Conservation (phyloP, 1,140 invertebrate genomes). For the Drosophila tsacasi region DNA sequence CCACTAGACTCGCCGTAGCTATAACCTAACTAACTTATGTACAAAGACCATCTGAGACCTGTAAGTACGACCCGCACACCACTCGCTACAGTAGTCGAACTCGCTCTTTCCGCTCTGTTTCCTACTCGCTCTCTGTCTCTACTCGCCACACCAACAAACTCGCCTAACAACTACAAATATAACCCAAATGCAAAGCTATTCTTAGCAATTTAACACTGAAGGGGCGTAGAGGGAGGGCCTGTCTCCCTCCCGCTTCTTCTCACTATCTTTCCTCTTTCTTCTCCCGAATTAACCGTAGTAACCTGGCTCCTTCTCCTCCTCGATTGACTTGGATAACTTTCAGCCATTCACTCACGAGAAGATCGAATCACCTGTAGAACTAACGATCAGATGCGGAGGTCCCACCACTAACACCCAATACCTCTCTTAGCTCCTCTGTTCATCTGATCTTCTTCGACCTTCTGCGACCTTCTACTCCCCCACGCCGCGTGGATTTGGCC, state of each 20-base stretch:
- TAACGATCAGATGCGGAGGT: slow-evolving; percentile 16
- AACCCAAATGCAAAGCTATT: slow-evolving; percentile 5
- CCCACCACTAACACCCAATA: slow-evolving; percentile 22
- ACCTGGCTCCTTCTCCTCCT: slow-evolving; percentile 14
- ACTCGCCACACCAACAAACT: slow-evolving; percentile 12
- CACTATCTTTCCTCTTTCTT: slow-evolving; percentile 17
- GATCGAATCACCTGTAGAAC: slow-evolving; percentile 11
- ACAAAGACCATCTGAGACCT: slow-evolving; percentile 66
- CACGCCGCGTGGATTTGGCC: slow-evolving; percentile 52
- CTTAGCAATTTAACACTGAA: slow-evolving; percentile 12
- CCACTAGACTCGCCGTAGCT: slow-evolving; percentile 59
- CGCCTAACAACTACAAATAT: slow-evolving; percentile 9
- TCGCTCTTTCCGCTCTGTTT: slow-evolving; percentile 32
- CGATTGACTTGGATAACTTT: slow-evolving; percentile 33
- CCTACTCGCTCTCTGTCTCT: slow-evolving; percentile 25
- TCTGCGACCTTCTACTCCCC: slow-evolving; percentile 17
- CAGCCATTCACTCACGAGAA: slow-evolving; percentile 8
- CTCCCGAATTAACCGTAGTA: slow-evolving; percentile 40
- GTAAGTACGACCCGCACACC: slow-evolving; percentile 55
- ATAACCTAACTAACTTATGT: slow-evolving; percentile 57
- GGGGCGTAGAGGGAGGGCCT: not conserved
- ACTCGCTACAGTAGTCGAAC: slow-evolving; percentile 51
- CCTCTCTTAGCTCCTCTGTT: slow-evolving; percentile 29
- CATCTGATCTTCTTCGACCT: slow-evolving; percentile 31
- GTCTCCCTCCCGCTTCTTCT: not conserved